Conservation (phyloP, 2,797 vertebrate species). For the Clarias pachynema region DNA sequence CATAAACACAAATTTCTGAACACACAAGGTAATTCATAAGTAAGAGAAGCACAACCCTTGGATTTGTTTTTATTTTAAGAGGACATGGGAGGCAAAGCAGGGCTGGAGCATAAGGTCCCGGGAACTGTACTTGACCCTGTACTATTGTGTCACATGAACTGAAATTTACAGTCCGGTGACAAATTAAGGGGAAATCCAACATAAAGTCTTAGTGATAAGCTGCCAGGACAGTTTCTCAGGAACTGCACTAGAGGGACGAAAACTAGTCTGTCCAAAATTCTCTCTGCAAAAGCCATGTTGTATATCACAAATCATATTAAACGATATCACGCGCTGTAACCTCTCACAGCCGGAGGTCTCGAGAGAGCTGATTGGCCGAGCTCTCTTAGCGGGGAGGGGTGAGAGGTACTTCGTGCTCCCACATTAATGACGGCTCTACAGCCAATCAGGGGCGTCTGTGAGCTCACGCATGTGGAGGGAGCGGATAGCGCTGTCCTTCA, state of each 20-base stretch:
- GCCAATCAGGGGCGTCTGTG: too few relatives aligned
- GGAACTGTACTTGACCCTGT: neutral
- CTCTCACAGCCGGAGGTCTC: too few relatives aligned
- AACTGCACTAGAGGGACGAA: too few relatives aligned
- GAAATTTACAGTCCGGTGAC: neutral
- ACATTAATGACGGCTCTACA: too few relatives aligned
- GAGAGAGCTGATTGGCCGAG: too few relatives aligned
- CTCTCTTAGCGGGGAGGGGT: too few relatives aligned
- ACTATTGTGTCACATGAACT: neutral
- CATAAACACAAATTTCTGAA: too few relatives aligned
- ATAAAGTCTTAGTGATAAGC: neutral
- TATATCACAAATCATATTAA: neutral
- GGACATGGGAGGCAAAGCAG: neutral
- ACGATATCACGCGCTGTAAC: too few relatives aligned
- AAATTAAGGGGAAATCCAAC: neutral
- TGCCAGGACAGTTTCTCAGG: neutral
- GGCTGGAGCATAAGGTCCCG: neutral
- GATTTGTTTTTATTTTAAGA: neutral
- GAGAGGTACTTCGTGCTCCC: too few relatives aligned
- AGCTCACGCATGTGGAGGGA: too few relatives aligned
- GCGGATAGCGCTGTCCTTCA: too few relatives aligned
- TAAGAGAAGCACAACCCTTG: neutral
- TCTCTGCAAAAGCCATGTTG: neutral
- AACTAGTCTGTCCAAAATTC: neutral
- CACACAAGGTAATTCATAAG: neutral